Conservation (phyloP, 2,797 vertebrate genomes). For the Chiroxiphia lanceolata region DNA sequence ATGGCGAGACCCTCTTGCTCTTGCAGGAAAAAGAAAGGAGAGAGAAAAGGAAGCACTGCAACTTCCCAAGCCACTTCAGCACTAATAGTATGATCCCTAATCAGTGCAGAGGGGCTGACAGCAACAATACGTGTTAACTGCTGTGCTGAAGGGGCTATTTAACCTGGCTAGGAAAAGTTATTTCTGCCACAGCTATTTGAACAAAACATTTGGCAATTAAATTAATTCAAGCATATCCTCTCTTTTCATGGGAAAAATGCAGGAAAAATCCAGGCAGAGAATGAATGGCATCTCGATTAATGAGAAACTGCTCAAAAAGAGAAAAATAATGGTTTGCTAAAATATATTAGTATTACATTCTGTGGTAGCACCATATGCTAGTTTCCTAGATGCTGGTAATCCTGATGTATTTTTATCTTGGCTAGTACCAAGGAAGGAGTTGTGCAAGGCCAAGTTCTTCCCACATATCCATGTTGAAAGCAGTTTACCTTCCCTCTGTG, state of each 20-base stretch:
- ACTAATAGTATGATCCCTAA: not conserved
- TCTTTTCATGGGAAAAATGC: slow-evolving; percentile 29
- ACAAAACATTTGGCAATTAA: slow-evolving; percentile 38
- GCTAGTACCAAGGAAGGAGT: slow-evolving; percentile 53
- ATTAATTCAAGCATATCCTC: slow-evolving; percentile 44
- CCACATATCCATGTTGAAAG: slow-evolving; percentile 37
- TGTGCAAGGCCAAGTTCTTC: slow-evolving; percentile 56
- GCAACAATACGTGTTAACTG: not conserved
- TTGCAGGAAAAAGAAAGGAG: not conserved
- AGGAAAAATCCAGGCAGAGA: slow-evolving; percentile 1
- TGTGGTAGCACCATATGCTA: slow-evolving; percentile 50
- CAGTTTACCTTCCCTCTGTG: slow-evolving; percentile 28
- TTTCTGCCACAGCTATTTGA: slow-evolving; percentile 14
- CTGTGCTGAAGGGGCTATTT: not conserved
- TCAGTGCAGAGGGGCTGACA: not conserved
- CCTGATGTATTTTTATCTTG: slow-evolving; percentile 64
- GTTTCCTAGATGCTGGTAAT: slow-evolving; percentile 61
- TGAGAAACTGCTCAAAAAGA: not conserved
- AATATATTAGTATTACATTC: slow-evolving; percentile 39
- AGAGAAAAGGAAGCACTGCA: not conserved
- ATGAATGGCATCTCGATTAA: slow-evolving; percentile 40
- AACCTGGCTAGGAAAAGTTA: slow-evolving; percentile 44
- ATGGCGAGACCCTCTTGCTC: not conserved
- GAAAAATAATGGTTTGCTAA: slow-evolving; percentile 43
- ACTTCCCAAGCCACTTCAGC: slow-evolving; percentile 10